Evolutionary conservation across 37 sponge, comb jelly and placozoan genomes (phyloP), one percentile per base, ranked within the genome.

Genomic region (Hormiphora californensis): DNA sequence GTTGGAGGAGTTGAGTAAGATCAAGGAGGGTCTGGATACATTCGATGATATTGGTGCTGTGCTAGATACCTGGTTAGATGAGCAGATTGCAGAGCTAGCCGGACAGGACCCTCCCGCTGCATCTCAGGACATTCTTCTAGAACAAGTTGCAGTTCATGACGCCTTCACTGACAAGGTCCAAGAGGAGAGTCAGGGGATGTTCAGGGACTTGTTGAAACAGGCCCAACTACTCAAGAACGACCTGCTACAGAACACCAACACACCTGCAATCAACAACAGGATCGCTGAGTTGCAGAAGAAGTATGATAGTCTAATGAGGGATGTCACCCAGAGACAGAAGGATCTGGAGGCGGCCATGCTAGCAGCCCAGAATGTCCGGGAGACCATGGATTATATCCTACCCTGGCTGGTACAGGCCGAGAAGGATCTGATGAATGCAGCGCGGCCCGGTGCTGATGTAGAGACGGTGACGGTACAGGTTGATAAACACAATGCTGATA

Each of bases 241-340:
- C 44, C 27, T 73, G 28, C 43, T 73, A 46, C 32, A 73, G 5
- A 73, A 73, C 46, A 30, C 19, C 4, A 46, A 73, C 8, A 41
- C 9, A n/a, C 81, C 81, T 21, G 28, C 43, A 1, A 73, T 43
- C 38, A 46, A 73, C 17, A 73, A 73, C 46, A 46, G 43, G 81
- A 73, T 73, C 46, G 81, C 81, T 4, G 81, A 73, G 46, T 30
- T 73, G 25, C 81, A 73, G 46, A 73, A 73, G 81, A 73, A 73
- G 44, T 73, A 73, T 40, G 81, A 73, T 15, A 33, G 38, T 40
- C 81, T 73, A 46, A 43, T 73, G 41, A 73, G 43, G 4, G 81
- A 73, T 46, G 3, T 46, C 3, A 41, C 32, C 35, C 27, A 39
- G 46, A 22, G 81, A 11, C 81, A 73, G 38, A 28, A 39, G 25